Percentiles rank a stretch among this genome's conserved stretches.
Evolutionary conservation across 1,140 invertebrate genomes (phyloP).

Genomic region (Hylaeus anthracinus): DNA sequence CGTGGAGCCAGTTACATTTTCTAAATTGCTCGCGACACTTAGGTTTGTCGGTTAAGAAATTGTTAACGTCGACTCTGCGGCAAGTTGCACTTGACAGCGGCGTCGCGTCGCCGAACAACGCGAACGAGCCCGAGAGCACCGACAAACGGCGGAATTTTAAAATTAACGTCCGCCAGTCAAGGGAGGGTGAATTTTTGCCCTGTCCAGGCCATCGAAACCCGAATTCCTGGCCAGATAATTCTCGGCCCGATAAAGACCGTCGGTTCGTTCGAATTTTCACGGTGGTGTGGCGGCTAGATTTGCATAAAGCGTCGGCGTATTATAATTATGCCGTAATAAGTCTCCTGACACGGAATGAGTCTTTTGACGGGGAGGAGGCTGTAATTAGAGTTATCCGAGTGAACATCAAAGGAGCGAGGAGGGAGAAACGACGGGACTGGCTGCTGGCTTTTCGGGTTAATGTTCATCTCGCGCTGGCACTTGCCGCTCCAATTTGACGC

Average conservation of each 20-base stretch:
- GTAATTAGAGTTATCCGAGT: conserved; percentile 40
- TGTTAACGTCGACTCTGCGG: too few relatives aligned
- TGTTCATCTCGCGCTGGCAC: conserved; percentile 33
- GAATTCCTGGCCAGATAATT: not conserved
- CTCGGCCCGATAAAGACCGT: not conserved
- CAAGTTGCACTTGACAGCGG: too few relatives aligned
- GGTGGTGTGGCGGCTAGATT: too few relatives aligned
- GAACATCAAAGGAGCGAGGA: conserved; percentile 26
- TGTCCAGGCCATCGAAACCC: not conserved
- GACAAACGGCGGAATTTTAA: too few relatives aligned
- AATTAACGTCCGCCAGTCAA: not conserved
- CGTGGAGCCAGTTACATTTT: too few relatives aligned
- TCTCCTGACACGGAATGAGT: conserved; percentile 40
- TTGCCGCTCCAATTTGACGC: conserved; percentile 55
- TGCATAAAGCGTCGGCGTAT: conserved; percentile 14
- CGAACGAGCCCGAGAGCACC: too few relatives aligned
- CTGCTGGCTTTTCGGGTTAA: conserved; percentile 46
- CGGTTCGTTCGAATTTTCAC: not conserved
- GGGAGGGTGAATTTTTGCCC: not conserved
- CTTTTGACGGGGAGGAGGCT: conserved; percentile 33
- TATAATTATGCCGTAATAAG: conserved; percentile 44
- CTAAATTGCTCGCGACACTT: too few relatives aligned
- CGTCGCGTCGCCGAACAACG: too few relatives aligned
- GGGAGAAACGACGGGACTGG: not conserved
- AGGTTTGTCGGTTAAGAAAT: too few relatives aligned